A percentile compares a stretch with the other conserved stretches of the same genome.
phyloP scores from a whole-genome alignment of 2,113 vertebrate species.

The Dicentrarchus labrax region DNA sequence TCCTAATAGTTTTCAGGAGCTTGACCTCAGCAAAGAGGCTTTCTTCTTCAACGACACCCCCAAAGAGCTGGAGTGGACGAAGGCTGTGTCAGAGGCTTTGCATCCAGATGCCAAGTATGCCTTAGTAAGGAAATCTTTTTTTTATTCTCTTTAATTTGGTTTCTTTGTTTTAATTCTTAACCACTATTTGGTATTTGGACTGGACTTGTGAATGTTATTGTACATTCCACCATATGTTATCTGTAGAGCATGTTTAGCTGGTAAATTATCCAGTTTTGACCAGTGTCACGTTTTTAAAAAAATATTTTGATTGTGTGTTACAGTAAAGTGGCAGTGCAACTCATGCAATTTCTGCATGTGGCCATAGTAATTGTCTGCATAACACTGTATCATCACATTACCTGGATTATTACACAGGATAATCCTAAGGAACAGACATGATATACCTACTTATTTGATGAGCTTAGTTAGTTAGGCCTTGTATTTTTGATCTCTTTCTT shows the following conservation, averaged over 20 bases:
- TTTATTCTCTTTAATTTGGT: background rate
- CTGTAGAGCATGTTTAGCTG: background rate
- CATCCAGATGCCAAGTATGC: constrained; percentile 95
- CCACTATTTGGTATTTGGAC: background rate
- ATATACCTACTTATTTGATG: background rate
- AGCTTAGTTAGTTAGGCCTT: constrained; percentile 3
- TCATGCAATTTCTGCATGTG: background rate
- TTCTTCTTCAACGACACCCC: constrained; percentile 98
- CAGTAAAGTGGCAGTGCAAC: background rate
- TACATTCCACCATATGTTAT: background rate
- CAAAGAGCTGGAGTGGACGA: constrained; percentile 96
- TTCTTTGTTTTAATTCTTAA: background rate
- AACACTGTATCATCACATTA: background rate
- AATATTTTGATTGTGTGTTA: constrained; percentile 8
- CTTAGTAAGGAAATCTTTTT: constrained; percentile 87
- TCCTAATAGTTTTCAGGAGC: constrained; percentile 93
- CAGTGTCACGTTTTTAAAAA: background rate
- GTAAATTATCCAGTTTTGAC: background rate
- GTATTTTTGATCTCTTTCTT: constrained; percentile 13
- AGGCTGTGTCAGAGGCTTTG: constrained; percentile 91
- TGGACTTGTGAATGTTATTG: background rate
- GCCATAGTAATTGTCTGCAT: background rate
- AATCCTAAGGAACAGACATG: background rate
- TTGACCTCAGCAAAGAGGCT: constrained; percentile 97
- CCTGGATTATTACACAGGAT: background rate